Conservation (phyloP, 2,888 invertebrate species). For the Andrena dorsata region DNA sequence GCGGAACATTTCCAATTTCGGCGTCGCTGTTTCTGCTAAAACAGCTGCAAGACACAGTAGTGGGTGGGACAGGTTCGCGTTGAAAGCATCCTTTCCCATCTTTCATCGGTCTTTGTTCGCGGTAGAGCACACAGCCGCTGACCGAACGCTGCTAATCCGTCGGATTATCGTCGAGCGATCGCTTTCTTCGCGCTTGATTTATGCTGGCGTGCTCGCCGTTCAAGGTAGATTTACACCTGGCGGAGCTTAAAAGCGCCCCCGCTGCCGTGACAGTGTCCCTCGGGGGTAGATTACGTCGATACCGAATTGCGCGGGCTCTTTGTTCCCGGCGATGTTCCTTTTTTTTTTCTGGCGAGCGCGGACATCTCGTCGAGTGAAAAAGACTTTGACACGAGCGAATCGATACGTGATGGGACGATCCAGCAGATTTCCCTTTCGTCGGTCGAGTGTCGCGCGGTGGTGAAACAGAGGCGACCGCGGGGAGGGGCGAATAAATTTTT, state of each 20-base stretch:
- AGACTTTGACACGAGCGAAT: background rate
- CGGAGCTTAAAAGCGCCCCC: slow-evolving; percentile 64
- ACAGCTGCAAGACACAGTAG: no score
- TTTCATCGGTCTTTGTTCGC: slow-evolving; percentile 39
- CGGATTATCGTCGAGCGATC: slow-evolving; percentile 74
- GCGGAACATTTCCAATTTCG: background rate
- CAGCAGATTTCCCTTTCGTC: slow-evolving; percentile 45
- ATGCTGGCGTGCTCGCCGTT: slow-evolving; percentile 64
- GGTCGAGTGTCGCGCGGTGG: slow-evolving; percentile 37
- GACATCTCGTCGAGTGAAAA: background rate
- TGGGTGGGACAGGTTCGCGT: background rate
- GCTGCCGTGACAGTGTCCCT: background rate
- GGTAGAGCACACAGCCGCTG: slow-evolving; percentile 44
- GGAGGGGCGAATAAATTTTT: slow-evolving; percentile 56
- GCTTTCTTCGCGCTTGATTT: slow-evolving; percentile 75
- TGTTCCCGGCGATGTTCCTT: background rate
- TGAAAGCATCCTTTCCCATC: slow-evolving; percentile 7
- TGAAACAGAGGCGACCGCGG: slow-evolving; percentile 25
- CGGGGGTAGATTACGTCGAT: slow-evolving; percentile 23
- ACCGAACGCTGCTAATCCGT: slow-evolving; percentile 74
- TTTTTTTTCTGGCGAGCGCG: background rate
- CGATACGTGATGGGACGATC: slow-evolving; percentile 6
- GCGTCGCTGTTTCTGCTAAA: no score
- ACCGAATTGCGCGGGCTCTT: slow-evolving; percentile 31
- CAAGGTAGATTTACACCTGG: slow-evolving; percentile 72